Evolutionary conservation across 2,113 vertebrate genomes (phyloP).

Genomic region (Atherinomorus stipes): DNA sequence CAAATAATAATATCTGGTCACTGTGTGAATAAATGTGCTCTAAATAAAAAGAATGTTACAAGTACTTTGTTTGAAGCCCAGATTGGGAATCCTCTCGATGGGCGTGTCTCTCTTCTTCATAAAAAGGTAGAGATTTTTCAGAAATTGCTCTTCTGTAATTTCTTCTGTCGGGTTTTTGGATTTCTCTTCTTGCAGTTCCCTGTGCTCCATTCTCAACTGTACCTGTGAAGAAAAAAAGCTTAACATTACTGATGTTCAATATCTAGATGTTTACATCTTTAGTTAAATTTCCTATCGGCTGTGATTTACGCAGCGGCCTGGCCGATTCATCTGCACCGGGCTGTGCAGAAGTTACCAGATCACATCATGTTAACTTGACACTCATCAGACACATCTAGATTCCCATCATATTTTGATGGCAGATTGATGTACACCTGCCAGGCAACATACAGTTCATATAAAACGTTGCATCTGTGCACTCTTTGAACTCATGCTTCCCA

Average conservation of each 20-base stretch:
- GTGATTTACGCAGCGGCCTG: too few relatives aligned
- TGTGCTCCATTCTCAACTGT: constrained; percentile 41
- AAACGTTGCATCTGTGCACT: background rate
- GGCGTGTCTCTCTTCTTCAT: constrained; percentile 83
- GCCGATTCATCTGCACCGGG: background rate
- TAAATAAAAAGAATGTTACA: background rate
- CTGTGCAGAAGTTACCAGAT: background rate
- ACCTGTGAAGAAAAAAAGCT: constrained; percentile 26
- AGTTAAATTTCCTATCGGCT: background rate
- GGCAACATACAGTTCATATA: too few relatives aligned
- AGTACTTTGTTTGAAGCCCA: constrained; percentile 85
- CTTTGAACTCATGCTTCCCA: background rate
- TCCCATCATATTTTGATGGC: constrained; percentile 11
- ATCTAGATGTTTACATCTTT: background rate
- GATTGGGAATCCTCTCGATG: constrained; percentile 84
- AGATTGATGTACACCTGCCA: too few relatives aligned
- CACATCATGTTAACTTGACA: constrained; percentile 26
- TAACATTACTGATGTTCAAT: background rate
- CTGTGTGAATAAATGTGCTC: background rate
- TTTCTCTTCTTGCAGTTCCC: constrained; percentile 21
- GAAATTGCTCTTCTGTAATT: constrained; percentile 75
- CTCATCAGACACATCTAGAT: constrained; percentile 29
- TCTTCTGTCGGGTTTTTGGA: constrained; percentile 34
- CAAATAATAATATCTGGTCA: too few relatives aligned
- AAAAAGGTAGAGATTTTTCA: constrained; percentile 79